Evolutionary conservation across 2,888 invertebrate species (phyloP).

Genomic region (Pimpla rufipes): DNA sequence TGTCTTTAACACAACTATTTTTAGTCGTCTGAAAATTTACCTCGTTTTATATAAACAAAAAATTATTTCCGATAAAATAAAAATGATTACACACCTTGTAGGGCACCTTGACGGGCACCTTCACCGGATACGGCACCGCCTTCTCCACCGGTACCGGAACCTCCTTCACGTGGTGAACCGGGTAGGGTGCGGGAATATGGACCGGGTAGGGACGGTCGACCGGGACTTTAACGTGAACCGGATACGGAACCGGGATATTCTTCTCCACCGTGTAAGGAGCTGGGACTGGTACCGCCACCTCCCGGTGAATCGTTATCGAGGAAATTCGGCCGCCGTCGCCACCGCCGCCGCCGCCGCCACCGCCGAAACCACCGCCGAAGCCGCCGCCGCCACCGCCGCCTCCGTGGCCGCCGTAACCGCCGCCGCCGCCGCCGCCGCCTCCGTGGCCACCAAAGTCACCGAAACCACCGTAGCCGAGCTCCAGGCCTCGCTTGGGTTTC

Average conservation of each 20-base stretch:
- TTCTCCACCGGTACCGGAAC: constrained; percentile 79
- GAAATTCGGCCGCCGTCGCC: constrained; percentile 79
- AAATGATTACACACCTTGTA: no score
- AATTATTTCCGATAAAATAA: no score
- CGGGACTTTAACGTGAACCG: constrained; percentile 80
- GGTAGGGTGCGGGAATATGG: constrained; percentile 77
- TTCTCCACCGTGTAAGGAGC: constrained; percentile 81
- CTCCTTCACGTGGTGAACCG: constrained; percentile 79
- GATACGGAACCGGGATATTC: constrained; percentile 78
- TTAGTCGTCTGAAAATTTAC: no score
- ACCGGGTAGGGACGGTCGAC: constrained; percentile 79
- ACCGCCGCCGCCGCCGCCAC: constrained; percentile 70
- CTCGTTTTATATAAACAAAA: no score
- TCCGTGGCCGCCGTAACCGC: constrained; percentile 68
- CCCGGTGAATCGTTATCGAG: constrained; percentile 81
- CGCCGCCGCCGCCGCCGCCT: constrained; percentile 69
- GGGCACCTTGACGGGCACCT: constrained; percentile 79
- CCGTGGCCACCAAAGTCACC: constrained; percentile 41
- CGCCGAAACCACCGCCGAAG: constrained; percentile 67
- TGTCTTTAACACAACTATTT: no score
- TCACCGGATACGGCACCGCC: constrained; percentile 74
- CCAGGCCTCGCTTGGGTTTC: constrained; percentile 82
- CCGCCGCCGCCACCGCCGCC: constrained; percentile 71
- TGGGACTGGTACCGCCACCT: constrained; percentile 80
- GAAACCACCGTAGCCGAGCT: constrained; percentile 75